Base-by-base conservation (phyloP, 2,888 invertebrate species). In the Synanthedon formicaeformis region DNA sequence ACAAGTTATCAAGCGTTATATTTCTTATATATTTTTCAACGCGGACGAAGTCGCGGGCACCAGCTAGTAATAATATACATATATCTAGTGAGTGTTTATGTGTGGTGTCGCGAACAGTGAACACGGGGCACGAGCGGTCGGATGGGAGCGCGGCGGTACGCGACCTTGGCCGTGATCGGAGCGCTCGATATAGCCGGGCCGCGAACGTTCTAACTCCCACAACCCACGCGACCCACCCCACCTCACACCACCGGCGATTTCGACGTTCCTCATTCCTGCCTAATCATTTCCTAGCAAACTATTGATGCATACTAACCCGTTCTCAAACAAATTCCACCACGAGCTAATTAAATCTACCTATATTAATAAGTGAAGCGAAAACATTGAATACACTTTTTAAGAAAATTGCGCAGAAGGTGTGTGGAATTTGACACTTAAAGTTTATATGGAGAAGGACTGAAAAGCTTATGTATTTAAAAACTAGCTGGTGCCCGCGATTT, bases 101-200 rank as follows among this genome's bases (percentile, higher is more conserved):
- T 52, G 55, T 50, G 55, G 58, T 54, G 53, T 55, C 52, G 57
- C 50, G 52, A 60, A 58, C 58, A 56, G 57, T 48, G 52, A 60
- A 58, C 58, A 56, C 51, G 52, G 52, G 64, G 69, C 66, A 66
- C 65, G 71, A 67, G 66, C 67, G 52, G 52, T 72, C 66, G 57
- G 61, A 67, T 66, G 67, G 71, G 75, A 70, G 72, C 78, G 69
- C 76, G 81, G 68, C 69, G 60, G 61, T 55, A 65, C 66, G 73
- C 75, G 78, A 76, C 86, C 86, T 86, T 87, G 86, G 83, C 86
- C 86, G 81, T 86, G 86, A 87, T 84, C 85, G 83, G 34, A 73
- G 67, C 78, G 85, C 85, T 85, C 85, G 81, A 86, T 86, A 86
- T 86, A 86, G 81, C 81, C 68, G 69, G 68, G 64, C 70, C 69